Conservation (phyloP, 1,140 invertebrate genomes). For the Sinella curviseta region DNA sequence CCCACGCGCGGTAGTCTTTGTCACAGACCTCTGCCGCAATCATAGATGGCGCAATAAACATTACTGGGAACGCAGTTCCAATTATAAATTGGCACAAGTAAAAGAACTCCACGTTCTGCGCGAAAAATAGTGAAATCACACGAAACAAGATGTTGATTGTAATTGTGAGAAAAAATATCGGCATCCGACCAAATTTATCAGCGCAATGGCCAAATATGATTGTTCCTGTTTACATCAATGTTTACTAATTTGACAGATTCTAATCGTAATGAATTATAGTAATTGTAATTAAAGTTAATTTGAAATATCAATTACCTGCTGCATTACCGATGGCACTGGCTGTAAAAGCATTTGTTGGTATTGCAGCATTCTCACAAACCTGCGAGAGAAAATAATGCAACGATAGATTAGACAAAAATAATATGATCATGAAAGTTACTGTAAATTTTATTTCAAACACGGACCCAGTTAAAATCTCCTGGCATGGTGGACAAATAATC, state of each 20-base stretch:
- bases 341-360: constrained; percentile 43
- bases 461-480: constrained; percentile 43
- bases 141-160: constrained; percentile 44
- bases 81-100: constrained; percentile 42
- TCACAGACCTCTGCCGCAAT: constrained; percentile 45
- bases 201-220: constrained; percentile 42
- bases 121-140: constrained; percentile 35
- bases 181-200: constrained; percentile 45
- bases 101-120: constrained; percentile 22
- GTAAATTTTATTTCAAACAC: not conserved
- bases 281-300: no score
- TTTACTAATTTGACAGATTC: no score
- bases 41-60: constrained; percentile 45
- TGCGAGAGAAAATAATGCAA: no score
- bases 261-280: no score
- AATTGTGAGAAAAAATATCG: constrained; percentile 46
- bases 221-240: no score
- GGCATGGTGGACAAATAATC: constrained; percentile 42
- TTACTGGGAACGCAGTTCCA: constrained; percentile 45
- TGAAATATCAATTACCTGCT: no score
- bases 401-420: no score
- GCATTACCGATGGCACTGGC: constrained; percentile 37
- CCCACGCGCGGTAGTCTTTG: constrained; percentile 25
- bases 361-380: constrained; percentile 38
- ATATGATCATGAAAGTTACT: no score